Conservation (phyloP, 2,888 invertebrate species). For the Drosophila emarginata region DNA sequence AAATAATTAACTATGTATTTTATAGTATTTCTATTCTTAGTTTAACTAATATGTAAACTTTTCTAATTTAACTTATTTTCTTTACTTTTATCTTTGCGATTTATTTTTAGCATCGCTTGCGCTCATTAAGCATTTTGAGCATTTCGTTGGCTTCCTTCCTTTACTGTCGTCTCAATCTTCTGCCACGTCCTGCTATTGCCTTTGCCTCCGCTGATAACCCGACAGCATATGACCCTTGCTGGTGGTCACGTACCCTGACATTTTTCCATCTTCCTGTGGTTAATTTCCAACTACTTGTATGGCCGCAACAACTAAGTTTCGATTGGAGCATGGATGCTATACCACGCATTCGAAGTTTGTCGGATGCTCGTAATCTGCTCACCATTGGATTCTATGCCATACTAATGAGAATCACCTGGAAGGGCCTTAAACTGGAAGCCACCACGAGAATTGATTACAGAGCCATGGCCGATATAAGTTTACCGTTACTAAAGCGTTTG, state of each 20-base stretch:
- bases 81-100: constrained; percentile 49
- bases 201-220: constrained; percentile 98
- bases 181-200: constrained; percentile 86
- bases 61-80: background rate
- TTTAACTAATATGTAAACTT: background rate
- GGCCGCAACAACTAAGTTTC: constrained; percentile 94
- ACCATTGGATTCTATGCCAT: constrained; percentile 88
- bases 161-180: constrained; percentile 89
- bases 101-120: constrained; percentile 87
- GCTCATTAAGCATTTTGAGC: constrained; percentile 87
- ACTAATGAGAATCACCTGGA: constrained; percentile 25
- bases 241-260: constrained; percentile 92
- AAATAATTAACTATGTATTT: background rate
- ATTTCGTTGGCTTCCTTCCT: constrained; percentile 88
- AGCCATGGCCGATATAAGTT: constrained; percentile 50
- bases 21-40: background rate
- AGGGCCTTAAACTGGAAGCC: constrained; percentile 21
- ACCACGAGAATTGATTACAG: constrained; percentile 28
- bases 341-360: constrained; percentile 89
- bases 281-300: constrained; percentile 93
- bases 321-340: constrained; percentile 99
- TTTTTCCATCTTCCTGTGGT: constrained; percentile 95
- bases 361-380: constrained; percentile 90
- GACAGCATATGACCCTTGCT: constrained; percentile 90
- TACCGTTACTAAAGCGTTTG: constrained; percentile 59